Conservation (phyloP, 2,113 vertebrate species). For the Ailurus styani region DNA sequence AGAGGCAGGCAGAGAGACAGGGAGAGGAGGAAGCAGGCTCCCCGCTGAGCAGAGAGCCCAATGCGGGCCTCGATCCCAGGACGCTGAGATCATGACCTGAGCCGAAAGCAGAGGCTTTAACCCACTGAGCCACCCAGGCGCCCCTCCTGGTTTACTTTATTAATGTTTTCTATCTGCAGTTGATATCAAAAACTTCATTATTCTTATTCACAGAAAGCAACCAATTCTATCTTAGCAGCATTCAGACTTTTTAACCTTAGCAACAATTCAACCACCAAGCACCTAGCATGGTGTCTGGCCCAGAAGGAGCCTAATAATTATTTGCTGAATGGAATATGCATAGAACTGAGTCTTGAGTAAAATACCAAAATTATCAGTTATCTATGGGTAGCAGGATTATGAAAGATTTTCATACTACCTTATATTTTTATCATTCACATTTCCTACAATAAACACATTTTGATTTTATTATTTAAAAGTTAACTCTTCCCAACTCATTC, state of each 20-base stretch:
- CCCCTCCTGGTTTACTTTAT: background rate
- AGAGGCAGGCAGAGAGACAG: too few species aligned
- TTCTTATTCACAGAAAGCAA: background rate
- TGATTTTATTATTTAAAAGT: background rate
- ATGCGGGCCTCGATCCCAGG: too few species aligned
- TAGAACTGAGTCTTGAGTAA: background rate
- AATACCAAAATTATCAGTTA: background rate
- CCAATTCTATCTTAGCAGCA: background rate
- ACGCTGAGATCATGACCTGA: too few species aligned
- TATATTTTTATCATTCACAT: background rate
- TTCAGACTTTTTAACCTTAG: slow-evolving; percentile 1
- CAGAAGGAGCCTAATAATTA: background rate
- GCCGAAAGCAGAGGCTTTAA: too few species aligned
- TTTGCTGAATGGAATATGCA: background rate
- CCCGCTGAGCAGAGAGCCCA: too few species aligned
- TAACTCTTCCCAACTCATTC: background rate
- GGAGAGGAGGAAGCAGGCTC: too few species aligned
- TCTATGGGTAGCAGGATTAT: background rate
- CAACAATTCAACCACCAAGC: background rate
- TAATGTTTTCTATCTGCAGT: background rate
- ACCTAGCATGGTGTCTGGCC: background rate
- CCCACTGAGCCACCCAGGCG: too few species aligned
- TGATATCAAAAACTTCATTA: background rate
- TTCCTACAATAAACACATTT: background rate
- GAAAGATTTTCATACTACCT: background rate